A percentile compares a stretch with the other conserved stretches of the same genome.
These are phyloP conservation scores for Strix occidentalis DNA, from an alignment of 2,797 vertebrate species.

Conservation along the genomic window DNA sequence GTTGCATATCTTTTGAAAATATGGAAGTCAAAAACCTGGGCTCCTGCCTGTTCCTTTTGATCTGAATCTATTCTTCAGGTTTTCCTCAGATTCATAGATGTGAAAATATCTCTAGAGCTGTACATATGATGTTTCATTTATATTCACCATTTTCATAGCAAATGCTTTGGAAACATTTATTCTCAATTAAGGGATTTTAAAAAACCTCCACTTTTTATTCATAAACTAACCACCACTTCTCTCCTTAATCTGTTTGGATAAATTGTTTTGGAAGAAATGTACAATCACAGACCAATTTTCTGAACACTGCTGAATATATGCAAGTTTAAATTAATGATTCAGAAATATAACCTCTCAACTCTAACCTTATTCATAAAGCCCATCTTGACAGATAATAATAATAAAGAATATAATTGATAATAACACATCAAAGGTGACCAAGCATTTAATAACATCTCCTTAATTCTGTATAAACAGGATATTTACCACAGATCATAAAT, in stretches of 20 bases:
- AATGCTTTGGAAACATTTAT: background rate
- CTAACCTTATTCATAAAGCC: constrained; percentile 16
- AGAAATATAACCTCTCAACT: constrained; percentile 11
- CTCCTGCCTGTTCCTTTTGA: constrained; percentile 28
- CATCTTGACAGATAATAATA: constrained; percentile 44
- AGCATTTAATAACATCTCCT: constrained; percentile 47
- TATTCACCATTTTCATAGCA: background rate
- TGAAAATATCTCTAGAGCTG: background rate
- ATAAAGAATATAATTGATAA: constrained; percentile 62
- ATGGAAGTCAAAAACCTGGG: background rate
- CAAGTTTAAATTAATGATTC: constrained; percentile 40
- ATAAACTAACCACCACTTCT: background rate
- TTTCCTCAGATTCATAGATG: background rate
- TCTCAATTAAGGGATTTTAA: background rate
- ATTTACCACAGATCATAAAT: constrained; percentile 1
- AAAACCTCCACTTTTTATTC: background rate
- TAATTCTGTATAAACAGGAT: constrained; percentile 19
- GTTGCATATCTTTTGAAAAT: constrained; percentile 26
- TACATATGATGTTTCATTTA: background rate
- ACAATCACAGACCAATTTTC: constrained; percentile 16
- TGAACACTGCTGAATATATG: background rate
- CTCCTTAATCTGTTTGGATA: background rate
- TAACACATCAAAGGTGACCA: constrained; percentile 33
- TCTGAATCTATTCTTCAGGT: background rate
- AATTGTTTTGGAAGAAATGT: constrained; percentile 8